Base-by-base conservation (phyloP, 30 jellyfish, hydroid and myxozoan species). In the Morbakka virulenta region DNA sequence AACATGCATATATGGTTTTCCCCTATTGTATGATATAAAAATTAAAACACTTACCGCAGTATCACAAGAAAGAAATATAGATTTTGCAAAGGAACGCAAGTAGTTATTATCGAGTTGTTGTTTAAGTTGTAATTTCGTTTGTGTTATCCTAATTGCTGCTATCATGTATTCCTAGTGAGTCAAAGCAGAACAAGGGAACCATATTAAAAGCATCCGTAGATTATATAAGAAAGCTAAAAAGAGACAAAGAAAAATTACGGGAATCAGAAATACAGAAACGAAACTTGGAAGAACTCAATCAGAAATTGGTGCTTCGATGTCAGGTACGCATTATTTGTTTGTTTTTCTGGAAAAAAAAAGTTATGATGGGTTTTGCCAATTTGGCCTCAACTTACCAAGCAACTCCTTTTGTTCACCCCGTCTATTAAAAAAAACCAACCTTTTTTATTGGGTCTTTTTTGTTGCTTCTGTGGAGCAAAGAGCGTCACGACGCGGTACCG, bases 131-230 rank as follows among this genome's bases (percentile, higher is more conserved):
- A 47, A 47, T n/a, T n/a, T n/a, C n/a, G n/a, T n/a, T n/a, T 47
- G n/a, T 47, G 12, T 47, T 47, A 47, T 47, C n/a, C n/a, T n/a
- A n/a, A n/a, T 33, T 28, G 2, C 4, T 4, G 28, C n/a, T n/a
- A n/a, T n/a, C n/a, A n/a, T n/a, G n/a, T n/a, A 20, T 0, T 21
- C 64, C 24, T 49, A 92, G 98, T 62, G 98, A 92, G 26, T 68
- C 91, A 22, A 92, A 92, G 83, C 98, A 92, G 73, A 92, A 92
- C 78, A 92, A 92, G 81, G 98, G 98, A 17, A 92, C 98, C 13
- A 92, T 92, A 14, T 64, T 92, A 27, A 92, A 92, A 62, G 79
- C 98, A 25, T 92, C 98, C 13, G 98, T 92, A 48, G 98, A 92
- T 64, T 92, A 92, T 77, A 92, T 92, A 28, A 88, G 76, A 26